Evolutionary conservation across 2,113 vertebrate species (phyloP).

Genomic region (Zapornia atra): DNA sequence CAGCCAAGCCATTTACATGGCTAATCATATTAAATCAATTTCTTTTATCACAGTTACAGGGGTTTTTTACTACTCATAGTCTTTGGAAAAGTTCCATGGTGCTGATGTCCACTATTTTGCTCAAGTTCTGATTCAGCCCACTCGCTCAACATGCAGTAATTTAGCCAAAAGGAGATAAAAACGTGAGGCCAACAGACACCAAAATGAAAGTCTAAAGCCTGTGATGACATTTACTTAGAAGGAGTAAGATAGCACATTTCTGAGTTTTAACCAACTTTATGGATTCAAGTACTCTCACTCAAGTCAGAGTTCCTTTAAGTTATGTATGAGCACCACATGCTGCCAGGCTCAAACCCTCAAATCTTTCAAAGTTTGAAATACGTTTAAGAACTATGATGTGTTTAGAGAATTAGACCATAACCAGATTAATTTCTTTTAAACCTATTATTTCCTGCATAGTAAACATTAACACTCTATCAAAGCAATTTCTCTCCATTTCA

Average conservation of each 20-base stretch:
- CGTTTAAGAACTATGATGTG: background rate
- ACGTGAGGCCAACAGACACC: background rate
- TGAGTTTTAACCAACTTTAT: background rate
- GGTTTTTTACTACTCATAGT: background rate
- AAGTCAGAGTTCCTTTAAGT: background rate
- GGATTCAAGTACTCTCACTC: background rate
- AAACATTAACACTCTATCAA: constrained; percentile 18
- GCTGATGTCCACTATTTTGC: background rate
- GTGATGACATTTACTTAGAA: background rate
- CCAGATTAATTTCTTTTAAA: constrained; percentile 35
- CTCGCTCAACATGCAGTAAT: background rate
- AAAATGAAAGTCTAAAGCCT: background rate
- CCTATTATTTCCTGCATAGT: constrained; percentile 22
- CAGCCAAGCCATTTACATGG: background rate
- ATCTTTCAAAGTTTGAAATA: background rate
- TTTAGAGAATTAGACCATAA: background rate
- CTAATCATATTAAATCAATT: background rate
- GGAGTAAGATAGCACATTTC: background rate
- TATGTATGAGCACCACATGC: background rate
- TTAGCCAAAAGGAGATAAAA: background rate
- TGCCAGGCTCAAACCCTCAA: background rate
- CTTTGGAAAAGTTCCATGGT: background rate
- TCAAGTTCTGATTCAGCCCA: background rate
- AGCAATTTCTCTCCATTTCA: background rate
- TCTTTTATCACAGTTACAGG: background rate